Base-by-base conservation (phyloP, 2,888 invertebrate species). In the Drosophila robusta region DNA sequence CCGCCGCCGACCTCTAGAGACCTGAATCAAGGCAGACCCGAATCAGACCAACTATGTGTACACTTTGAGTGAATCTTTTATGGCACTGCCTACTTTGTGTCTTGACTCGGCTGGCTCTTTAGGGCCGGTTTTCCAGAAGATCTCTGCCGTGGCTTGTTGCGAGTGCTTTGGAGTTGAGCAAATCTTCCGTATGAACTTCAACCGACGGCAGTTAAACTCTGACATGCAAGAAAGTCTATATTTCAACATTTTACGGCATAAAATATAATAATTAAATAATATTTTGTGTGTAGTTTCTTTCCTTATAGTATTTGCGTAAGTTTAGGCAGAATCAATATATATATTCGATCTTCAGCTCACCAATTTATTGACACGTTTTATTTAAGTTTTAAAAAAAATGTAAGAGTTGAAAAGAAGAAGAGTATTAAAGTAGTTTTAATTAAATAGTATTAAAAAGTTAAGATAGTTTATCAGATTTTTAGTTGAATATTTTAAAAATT, bases 31-130 rank as follows among this genome's bases (percentile, higher is more conserved):
- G 12, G 12, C 34, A n/a, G 11, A 18, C 47, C 32, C 8, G 22
- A 52, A 45, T 50, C 47, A 12, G 24, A 6, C 14, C 54, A 67
- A 51, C 54, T 60, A 51, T 75, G 50, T 57, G 22, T 46, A 41
- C 63, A 44, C 45, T 72, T 72, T 71, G 86, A 84, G 82, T 89
- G 88, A 58, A 81, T 81, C 85, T 89, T 52, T 64, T 66, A 52
- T 73, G 89, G 86, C 61, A 67, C 89, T 79, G 89, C 85, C 85
- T 73, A 85, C 89, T 87, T 89, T 81, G 66, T 58, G 49, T 67
- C 36, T 44, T 32, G 36, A 47, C 16, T 29, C 34, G 39, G 18
- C 47, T 62, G 11, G 18, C 29, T 65, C 45, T 41, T 7, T 11
- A 7, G 18, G 22, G 11, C 70, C 39, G 63, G 58, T 54, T 70